These are phyloP conservation scores for Enteromius mattozi DNA, from an alignment of 2,797 vertebrate species.

Conservation along the genomic window DNA sequence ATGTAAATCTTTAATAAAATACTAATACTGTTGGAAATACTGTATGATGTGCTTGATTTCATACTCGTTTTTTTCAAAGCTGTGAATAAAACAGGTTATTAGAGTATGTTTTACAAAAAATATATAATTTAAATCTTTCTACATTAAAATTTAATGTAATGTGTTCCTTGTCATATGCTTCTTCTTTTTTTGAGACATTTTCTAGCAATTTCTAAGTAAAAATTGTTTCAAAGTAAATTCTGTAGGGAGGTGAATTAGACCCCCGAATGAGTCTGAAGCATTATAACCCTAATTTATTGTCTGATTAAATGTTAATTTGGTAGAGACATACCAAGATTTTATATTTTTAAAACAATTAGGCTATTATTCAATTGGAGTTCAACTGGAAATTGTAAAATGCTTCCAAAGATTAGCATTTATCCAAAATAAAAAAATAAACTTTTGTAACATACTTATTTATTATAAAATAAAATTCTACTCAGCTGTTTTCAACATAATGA, in stretches of 20 bases:
- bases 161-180: background rate
- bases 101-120: background rate
- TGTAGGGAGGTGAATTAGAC: background rate
- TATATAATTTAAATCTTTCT: background rate
- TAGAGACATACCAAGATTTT: background rate
- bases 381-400: background rate
- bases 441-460: too few relatives aligned
- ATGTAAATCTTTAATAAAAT: slow-evolving; percentile 75
- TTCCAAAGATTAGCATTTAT: background rate
- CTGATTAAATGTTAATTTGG: background rate
- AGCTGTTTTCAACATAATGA: background rate
- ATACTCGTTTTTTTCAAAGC: background rate
- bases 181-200: background rate
- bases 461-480: background rate
- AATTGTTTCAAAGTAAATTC: background rate
- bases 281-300: background rate
- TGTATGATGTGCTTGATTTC: background rate
- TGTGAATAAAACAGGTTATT: background rate
- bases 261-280: background rate
- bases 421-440: too few relatives aligned
- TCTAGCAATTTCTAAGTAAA: background rate
- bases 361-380: background rate
- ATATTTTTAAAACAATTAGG: background rate
- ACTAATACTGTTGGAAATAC: slow-evolving; percentile 32
- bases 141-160: background rate